Evolutionary conservation across 2,797 vertebrate genomes (phyloP).

Genomic region (Jordanella pulchra): DNA sequence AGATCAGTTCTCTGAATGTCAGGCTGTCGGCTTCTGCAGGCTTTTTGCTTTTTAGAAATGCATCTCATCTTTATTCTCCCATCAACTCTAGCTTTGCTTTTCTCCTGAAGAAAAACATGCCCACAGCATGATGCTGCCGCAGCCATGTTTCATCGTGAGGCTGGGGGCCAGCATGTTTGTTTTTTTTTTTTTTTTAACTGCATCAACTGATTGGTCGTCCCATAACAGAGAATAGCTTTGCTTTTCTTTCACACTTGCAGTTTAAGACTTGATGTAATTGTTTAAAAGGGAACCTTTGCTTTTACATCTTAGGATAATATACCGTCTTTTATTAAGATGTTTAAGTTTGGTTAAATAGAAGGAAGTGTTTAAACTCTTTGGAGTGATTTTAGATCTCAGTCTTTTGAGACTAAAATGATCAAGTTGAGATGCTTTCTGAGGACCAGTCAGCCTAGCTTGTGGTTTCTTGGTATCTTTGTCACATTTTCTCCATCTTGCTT

Average conservation of each 20-base stretch:
- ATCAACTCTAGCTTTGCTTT: neutral
- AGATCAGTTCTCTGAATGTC: conserved; percentile 19
- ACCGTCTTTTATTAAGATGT: neutral
- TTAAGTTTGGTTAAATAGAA: neutral
- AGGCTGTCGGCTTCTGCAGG: conserved; percentile 32
- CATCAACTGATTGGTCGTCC: neutral
- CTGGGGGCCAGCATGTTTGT: too few relatives aligned
- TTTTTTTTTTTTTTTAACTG: too few relatives aligned
- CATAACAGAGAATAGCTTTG: neutral
- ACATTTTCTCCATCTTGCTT: conserved; percentile 55
- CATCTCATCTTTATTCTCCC: conserved; percentile 31
- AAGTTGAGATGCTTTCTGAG: conserved; percentile 39
- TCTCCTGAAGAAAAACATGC: neutral
- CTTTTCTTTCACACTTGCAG: too few relatives aligned
- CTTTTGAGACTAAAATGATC: neutral
- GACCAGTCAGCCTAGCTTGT: conserved; percentile 21
- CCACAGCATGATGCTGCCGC: neutral
- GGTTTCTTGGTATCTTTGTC: conserved; percentile 31
- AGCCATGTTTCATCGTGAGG: neutral
- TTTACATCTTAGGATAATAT: too few relatives aligned
- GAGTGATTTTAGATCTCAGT: neutral
- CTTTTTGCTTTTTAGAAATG: conserved; percentile 26
- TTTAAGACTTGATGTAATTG: neutral
- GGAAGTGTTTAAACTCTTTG: neutral
- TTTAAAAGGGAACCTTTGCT: neutral